Evolutionary conservation across 2,113 vertebrate genomes (phyloP).

Genomic region (Scytalopus superciliaris): DNA sequence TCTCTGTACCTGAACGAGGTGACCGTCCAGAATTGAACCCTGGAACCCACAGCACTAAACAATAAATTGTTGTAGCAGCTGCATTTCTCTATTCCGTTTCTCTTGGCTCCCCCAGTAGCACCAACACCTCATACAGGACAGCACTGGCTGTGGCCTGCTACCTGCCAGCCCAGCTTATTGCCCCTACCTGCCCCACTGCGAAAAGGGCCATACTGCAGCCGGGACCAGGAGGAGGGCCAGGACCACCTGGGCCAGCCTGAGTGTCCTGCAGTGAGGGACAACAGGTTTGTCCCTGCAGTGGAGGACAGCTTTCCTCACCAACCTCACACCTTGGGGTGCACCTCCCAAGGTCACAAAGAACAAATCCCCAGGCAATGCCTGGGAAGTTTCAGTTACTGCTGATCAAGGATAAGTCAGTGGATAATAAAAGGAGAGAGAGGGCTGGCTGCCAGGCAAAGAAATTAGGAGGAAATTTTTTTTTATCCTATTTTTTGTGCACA

Average conservation of each 20-base stretch:
- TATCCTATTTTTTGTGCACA: neutral
- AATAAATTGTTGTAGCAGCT: conserved; percentile 51
- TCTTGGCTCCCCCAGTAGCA: neutral
- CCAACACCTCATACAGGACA: accelerated
- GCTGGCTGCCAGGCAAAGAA: neutral
- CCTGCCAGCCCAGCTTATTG: neutral
- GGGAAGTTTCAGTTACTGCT: neutral
- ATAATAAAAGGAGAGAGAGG: neutral
- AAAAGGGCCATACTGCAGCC: accelerated
- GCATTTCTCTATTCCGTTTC: neutral
- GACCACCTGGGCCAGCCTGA: neutral
- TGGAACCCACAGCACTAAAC: conserved; percentile 28
- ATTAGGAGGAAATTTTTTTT: neutral
- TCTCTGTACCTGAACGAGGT: conserved; percentile 28
- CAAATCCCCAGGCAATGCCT: neutral
- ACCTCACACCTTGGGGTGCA: neutral
- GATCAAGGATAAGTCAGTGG: conserved; percentile 37
- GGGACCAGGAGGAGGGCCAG: neutral
- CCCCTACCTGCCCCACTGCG: accelerated
- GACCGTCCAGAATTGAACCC: neutral
- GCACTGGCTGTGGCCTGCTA: accelerated
- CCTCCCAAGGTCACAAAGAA: conserved; percentile 12
- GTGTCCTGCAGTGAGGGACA: neutral
- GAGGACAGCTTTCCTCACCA: neutral
- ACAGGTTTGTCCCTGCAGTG: neutral